phyloP scores from a whole-genome alignment of 2,113 vertebrate species.

The Todiramphus saurophagus region DNA sequence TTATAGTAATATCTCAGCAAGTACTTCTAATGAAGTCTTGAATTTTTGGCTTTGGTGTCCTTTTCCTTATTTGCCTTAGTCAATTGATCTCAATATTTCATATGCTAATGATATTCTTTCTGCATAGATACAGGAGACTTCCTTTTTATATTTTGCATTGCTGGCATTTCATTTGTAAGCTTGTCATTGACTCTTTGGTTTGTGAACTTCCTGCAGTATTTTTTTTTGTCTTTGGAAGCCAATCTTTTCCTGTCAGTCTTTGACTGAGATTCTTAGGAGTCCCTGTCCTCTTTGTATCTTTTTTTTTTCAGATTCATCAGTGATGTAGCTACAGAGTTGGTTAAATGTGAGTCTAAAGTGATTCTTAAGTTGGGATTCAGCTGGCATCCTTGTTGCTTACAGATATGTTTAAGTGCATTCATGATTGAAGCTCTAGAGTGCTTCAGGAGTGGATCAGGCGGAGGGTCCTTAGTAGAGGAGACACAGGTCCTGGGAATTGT shows the following conservation, averaged over 20 bases:
- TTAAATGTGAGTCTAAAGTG: not conserved
- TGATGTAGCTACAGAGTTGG: not conserved
- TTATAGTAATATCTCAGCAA: not conserved
- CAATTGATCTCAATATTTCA: not conserved
- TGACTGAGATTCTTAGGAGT: not conserved
- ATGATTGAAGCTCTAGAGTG: not conserved
- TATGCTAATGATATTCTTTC: not conserved
- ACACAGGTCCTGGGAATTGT: not conserved
- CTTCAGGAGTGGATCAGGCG: not conserved
- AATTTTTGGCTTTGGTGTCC: not conserved
- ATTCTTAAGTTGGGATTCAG: not conserved
- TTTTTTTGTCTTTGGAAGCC: not conserved
- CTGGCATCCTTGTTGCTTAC: not conserved
- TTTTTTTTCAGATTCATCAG: not conserved
- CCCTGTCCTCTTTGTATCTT: not conserved
- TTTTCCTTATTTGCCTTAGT: not conserved
- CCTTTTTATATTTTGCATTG: not conserved
- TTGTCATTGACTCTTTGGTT: not conserved
- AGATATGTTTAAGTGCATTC: not conserved
- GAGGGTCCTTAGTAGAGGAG: not conserved
- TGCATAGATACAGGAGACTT: not conserved
- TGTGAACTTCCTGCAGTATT: accelerated
- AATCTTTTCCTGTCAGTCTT: not conserved
- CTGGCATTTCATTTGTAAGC: not conserved
- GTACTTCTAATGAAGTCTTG: not conserved